Evolutionary conservation across 2,797 vertebrate genomes (phyloP), one percentile per base, ranked within the genome.

Genomic region (Sebastes baramenuke): DNA sequence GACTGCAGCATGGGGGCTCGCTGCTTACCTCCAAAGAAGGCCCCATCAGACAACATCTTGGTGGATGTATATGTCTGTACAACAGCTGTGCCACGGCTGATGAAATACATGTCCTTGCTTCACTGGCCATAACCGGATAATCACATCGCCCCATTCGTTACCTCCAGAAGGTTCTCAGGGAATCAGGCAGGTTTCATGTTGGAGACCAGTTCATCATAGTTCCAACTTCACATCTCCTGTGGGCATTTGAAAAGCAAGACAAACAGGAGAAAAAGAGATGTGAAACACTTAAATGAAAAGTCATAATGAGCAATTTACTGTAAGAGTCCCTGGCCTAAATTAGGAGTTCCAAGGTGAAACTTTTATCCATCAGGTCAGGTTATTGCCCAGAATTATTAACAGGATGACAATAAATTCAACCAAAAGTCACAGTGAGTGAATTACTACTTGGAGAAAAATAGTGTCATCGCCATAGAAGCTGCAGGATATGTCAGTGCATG

Each of bases 1-100:
- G 14, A 70, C 67, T 79, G 61, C 66, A 72, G 72, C 46, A 10
- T 34, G 62, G 77, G 36, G 46, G 65, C 32, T 49, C 32, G 64
- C 49, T 85, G 79, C 75, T 84, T 79, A 79, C 77, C 77, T 76
- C 55, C 69, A 84, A 80, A 88, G 61, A 80, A 69, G 66, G 54
- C 81, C 52, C 68, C 74, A 34, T 87, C 82, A 76, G 61, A 66
- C 42, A 65, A 70, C 54, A 77, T 79, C 9, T 56, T 52, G 32
- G 29, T 52, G 30, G 72, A 68, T 27, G 22, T 32, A n/a, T 30
- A 22, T 1, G 56, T 32, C 62, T 80, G 29, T 34, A 72, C 64
- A 58, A 70, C 20, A 79, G 52, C 29, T 32, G 38, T 68, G 12
- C 55, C 76, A 30, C 8, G 1, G 52, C 29, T 72, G 24, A 76